phyloP scores from a whole-genome alignment of 2,113 vertebrate genomes.

The Cebus imitator region DNA sequence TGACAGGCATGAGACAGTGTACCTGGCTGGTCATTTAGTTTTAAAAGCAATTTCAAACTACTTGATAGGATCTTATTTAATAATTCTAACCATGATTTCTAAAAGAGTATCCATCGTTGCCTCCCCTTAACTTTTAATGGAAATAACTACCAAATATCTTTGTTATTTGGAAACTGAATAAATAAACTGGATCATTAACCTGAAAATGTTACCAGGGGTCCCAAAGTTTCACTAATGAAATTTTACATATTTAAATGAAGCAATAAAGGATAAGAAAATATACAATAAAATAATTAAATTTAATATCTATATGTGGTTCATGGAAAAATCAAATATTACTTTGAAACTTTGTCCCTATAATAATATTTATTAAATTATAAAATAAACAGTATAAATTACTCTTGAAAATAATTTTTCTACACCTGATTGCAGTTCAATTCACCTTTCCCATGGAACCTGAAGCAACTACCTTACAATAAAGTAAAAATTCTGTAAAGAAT shows the following conservation, averaged over 20 bases:
- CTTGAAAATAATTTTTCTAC: neutral
- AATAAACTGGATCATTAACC: conserved; percentile 28
- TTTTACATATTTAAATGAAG: conserved; percentile 27
- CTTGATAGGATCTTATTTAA: conserved; percentile 29
- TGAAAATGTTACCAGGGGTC: conserved; percentile 3
- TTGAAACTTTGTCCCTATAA: neutral
- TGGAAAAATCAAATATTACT: neutral
- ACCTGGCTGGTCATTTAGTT: neutral
- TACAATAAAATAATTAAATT: neutral
- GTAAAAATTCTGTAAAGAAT: neutral
- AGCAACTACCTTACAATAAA: neutral
- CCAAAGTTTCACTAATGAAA: neutral
- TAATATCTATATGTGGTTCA: neutral
- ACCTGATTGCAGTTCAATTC: neutral
- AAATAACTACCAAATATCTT: conserved; percentile 37
- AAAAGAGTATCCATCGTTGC: conserved; percentile 10
- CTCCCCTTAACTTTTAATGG: conserved; percentile 50
- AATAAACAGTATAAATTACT: neutral
- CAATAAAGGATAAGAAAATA: neutral
- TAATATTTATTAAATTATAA: neutral
- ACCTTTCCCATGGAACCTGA: neutral
- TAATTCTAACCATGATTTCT: conserved; percentile 38
- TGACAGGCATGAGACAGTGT: no score
- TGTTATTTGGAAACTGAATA: conserved; percentile 32
- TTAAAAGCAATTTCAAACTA: conserved; percentile 24